A percentile compares a stretch with the other conserved stretches of the same genome.
These are phyloP conservation scores for Oryzias sinensis DNA, from an alignment of 2,797 vertebrate genomes.

Conservation along the genomic window DNA sequence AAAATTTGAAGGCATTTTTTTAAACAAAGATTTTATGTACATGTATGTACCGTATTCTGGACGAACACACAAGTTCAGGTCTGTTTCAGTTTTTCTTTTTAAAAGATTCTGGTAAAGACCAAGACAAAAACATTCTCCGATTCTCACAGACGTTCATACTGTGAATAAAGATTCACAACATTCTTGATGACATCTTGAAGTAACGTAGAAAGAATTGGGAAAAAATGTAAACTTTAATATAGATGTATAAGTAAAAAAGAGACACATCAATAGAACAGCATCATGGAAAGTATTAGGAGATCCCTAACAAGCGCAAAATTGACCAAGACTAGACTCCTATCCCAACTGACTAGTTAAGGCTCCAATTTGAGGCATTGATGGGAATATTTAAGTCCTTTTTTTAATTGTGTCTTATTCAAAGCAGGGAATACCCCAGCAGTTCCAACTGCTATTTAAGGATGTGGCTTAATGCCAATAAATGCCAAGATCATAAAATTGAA, in stretches of 20 bases:
- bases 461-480: conserved; percentile 69
- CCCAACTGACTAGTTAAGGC: conserved; percentile 77
- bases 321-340: conserved; percentile 66
- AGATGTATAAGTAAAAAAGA: too few relatives aligned
- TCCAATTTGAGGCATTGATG: conserved; percentile 70
- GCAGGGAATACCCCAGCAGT: conserved; percentile 64
- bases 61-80: too few relatives aligned
- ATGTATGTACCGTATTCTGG: too few relatives aligned
- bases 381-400: conserved; percentile 77
- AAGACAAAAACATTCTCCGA: too few relatives aligned
- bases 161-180: too few relatives aligned
- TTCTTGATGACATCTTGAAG: too few relatives aligned
- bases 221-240: too few relatives aligned
- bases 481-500: conserved; percentile 65
- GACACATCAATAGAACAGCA: conserved; percentile 36
- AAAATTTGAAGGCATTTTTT: not conserved
- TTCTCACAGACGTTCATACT: too few relatives aligned
- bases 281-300: conserved; percentile 63
- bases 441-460: conserved; percentile 65
- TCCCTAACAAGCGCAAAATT: conserved; percentile 76
- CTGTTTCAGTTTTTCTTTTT: too few relatives aligned
- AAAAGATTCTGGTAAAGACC: too few relatives aligned
- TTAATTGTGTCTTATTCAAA: conserved; percentile 71
- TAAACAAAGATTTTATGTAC: too few relatives aligned
- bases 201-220: too few relatives aligned